Evolutionary conservation across 2,113 vertebrate genomes (phyloP).

Genomic region (Scophthalmus maximus): DNA sequence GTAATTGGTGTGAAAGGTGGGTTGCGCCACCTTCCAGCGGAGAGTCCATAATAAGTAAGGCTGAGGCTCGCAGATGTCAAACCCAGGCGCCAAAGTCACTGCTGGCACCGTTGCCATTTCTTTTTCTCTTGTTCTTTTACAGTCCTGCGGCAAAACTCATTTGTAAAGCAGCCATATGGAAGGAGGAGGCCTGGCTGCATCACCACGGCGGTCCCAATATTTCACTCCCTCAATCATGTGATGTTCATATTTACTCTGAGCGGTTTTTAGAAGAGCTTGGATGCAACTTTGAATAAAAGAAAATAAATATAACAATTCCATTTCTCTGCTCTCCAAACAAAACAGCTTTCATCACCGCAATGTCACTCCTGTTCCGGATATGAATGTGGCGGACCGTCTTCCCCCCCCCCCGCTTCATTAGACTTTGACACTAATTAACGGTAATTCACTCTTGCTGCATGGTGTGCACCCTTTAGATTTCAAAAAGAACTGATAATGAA

Average conservation of each 20-base stretch:
- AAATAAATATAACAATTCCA: background rate
- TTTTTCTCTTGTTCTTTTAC: constrained; percentile 17
- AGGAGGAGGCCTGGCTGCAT: constrained; percentile 43
- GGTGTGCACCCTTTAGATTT: background rate
- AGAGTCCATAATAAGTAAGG: constrained; percentile 31
- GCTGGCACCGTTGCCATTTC: constrained; percentile 34
- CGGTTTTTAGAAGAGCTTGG: background rate
- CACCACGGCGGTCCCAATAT: constrained; percentile 34
- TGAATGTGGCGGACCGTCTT: background rate
- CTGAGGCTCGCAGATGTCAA: constrained; percentile 36
- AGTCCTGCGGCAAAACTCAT: constrained; percentile 34
- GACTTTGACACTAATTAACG: constrained; percentile 37
- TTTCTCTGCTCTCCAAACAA: background rate
- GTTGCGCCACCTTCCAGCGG: constrained; percentile 11
- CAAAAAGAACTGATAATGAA: background rate
- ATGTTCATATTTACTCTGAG: constrained; percentile 34
- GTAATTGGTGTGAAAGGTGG: constrained; percentile 67
- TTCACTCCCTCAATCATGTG: constrained; percentile 48
- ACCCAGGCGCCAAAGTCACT: constrained; percentile 28
- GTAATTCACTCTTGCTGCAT: constrained; percentile 8
- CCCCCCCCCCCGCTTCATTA: constrained; percentile 30
- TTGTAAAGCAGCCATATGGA: constrained; percentile 64
- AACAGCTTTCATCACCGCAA: background rate
- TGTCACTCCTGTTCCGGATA: constrained; percentile 1
- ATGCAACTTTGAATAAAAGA: constrained; percentile 7